Evolutionary conservation across 2,113 vertebrate species (phyloP).

Genomic region (Falco punctatus): DNA sequence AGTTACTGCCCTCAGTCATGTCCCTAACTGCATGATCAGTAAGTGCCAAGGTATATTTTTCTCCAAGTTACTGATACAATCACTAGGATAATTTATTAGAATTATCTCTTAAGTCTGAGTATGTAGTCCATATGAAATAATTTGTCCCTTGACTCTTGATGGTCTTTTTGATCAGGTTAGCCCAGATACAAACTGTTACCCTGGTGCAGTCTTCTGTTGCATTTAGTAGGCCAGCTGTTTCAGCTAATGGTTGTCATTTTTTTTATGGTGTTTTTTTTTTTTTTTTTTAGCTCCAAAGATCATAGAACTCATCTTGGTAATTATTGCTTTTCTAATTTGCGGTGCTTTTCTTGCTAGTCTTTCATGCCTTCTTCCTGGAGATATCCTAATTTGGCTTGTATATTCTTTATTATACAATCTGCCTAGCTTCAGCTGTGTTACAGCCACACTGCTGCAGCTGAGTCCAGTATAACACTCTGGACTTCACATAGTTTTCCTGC

Average conservation of each 20-base stretch:
- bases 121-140: not conserved
- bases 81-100: not conserved
- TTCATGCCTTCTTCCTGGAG: not conserved
- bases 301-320: not conserved
- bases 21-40: not conserved
- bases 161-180: not conserved
- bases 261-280: not conserved
- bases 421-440: not conserved
- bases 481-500: not conserved
- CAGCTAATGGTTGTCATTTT: not conserved
- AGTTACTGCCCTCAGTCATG: not conserved
- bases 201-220: not conserved
- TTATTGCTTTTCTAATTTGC: not conserved
- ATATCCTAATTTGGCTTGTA: not conserved
- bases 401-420: not conserved
- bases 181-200: not conserved
- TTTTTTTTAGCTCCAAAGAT: not conserved
- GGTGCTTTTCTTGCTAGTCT: not conserved
- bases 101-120: not conserved
- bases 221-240: not conserved
- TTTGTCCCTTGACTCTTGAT: not conserved
- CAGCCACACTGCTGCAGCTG: not conserved
- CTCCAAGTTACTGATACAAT: not conserved
- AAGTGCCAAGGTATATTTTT: not conserved
- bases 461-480: not conserved